phyloP scores from a whole-genome alignment of 2,113 vertebrate genomes.

The Cyanoderma ruficeps region DNA sequence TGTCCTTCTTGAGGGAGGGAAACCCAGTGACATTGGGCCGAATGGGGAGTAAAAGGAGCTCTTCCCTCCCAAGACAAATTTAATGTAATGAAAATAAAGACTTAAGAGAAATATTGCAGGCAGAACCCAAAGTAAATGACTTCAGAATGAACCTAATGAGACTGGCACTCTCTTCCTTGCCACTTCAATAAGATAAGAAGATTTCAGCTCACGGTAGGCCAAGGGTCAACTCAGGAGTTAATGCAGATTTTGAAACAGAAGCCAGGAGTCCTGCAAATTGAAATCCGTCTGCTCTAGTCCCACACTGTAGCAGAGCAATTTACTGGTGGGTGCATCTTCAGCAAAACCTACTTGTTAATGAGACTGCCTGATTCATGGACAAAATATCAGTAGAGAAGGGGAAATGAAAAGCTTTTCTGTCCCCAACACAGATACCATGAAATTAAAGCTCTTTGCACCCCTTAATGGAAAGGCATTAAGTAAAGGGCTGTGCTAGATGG shows the following conservation, averaged over 20 bases:
- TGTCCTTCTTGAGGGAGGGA: background rate
- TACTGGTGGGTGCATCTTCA: background rate
- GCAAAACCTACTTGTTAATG: background rate
- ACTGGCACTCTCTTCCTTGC: background rate
- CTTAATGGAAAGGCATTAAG: background rate
- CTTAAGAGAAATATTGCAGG: background rate
- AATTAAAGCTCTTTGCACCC: background rate
- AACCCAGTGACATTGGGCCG: background rate
- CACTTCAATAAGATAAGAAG: background rate
- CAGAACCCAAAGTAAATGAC: background rate
- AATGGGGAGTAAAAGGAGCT: background rate
- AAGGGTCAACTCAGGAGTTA: background rate
- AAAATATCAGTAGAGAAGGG: background rate
- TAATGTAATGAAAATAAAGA: background rate
- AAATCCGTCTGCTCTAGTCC: background rate
- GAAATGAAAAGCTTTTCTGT: background rate
- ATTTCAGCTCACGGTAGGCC: background rate
- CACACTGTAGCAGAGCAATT: background rate
- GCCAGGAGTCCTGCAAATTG: background rate
- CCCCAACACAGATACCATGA: background rate
- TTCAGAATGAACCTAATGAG: background rate
- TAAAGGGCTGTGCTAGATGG: background rate
- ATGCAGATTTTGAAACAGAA: constrained; percentile 25
- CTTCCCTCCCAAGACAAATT: background rate
- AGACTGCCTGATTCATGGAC: background rate